Evolutionary conservation across 2,113 vertebrate genomes (phyloP), one percentile per base, ranked within the genome.

Genomic region (Urocitellus parryii): DNA sequence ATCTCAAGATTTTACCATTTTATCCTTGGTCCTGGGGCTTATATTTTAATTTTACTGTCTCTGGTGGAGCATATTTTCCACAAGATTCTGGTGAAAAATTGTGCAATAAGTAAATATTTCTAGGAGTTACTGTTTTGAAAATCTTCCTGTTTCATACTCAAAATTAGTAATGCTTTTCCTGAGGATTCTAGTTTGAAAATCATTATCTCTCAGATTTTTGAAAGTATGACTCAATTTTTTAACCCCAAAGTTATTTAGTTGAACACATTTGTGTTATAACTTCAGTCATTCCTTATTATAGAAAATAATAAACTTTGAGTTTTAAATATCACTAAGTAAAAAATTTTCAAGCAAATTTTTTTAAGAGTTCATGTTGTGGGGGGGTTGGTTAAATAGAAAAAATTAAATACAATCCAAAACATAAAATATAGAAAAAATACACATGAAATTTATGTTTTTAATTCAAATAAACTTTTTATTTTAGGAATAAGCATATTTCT

Each of bases 151-250:
- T 85, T 6, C 45, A 77, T 18, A 65, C 16, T 56, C 79, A 65
- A n/a, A 93, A 56, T 72, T 79, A 51, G 27, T 42, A 74, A 32
- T 25, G 11, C 45, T 84, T 88, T 90, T 77, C 22, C 29, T 80
- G 20, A 16, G 8, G 85, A 67, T 74, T 85, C 25, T 32, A 42
- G 45, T 84, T 84, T 85, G 29, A 93, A 96, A 94, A n/a, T 51
- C 12, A 51, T 70, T 70, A 70, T 25, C 34, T 68, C 2, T 84
- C 63, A 70, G 10, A 79, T 39, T 63, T 88, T 74, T 65, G 27
- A 81, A 81, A 16, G n/a, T 51, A 51, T 39, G 4, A 53, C 24
- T 73, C 2, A 4, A n/a, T 80, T 79, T 80, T 25, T 68, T 68
- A 63, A 63, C 4, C 8, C 25, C 22, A 37, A 63, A 72, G 34